Base-by-base conservation (phyloP, 1,140 invertebrate species). In the Chironomus striatipennis region DNA sequence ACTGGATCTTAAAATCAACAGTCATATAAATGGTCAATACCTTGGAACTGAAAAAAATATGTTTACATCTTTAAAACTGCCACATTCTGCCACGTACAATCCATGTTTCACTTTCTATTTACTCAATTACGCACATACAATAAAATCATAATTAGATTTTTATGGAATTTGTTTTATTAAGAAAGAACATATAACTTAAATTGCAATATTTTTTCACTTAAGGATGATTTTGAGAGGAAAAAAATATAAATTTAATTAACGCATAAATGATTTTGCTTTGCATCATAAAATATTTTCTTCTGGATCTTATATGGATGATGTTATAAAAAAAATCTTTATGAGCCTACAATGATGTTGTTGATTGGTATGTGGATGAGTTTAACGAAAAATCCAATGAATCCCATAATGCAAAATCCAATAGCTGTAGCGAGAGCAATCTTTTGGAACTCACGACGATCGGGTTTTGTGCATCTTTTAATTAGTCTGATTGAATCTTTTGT, bases 301-400 rank as follows among this genome's bases (percentile, higher is more conserved):
- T 21, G 65, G 65, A 20, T 70, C 57, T 83, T 89, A 1, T 89
- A 1, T 34, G 24, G 24, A 34, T 34, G 24, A 2, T 34, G 24
- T n/a, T n/a, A n/a, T n/a, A n/a, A n/a, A n/a, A 34, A 34, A 34
- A 34, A 34, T 34, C 5, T 34, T 5, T 34, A 90, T 80, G 88
- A 90, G 75, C 88, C 88, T 57, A 99, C 97, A 88, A 99, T 99
- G 83, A 99, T 99, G 85, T 99, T 99, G 85, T 99, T 99, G 86
- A 99, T 99, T 76, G 98, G 98, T 84, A 99, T 99, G 85, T 99
- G 97, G 83, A 99, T 99, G 74, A 99, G 87, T 86, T 99, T 99
- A 7, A 99, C 98, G 79, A 99, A 99, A 86, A 99, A 99, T 78
- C 98, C 98, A 84, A 99, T 99, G 84, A 99, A 99, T 73, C 98